These are phyloP conservation scores for Delphinus delphis DNA, from an alignment of 2,113 vertebrate genomes.

Conservation along the genomic window DNA sequence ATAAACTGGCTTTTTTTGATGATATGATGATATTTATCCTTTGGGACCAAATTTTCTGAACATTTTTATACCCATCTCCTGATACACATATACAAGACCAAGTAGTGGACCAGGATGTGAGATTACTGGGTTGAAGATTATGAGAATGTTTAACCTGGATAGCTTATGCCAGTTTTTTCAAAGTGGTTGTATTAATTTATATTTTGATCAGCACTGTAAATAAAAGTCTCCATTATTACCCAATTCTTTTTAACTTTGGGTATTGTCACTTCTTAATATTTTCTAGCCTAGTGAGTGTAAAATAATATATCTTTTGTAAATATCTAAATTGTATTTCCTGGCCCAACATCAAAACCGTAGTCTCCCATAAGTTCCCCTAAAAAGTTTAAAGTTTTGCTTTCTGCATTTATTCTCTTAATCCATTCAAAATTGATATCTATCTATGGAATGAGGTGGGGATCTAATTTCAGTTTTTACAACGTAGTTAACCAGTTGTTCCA, in stretches of 20 bases:
- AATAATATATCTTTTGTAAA: neutral
- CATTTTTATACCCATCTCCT: neutral
- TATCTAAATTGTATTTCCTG: neutral
- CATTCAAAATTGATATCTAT: neutral
- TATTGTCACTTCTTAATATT: neutral
- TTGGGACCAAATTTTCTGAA: neutral
- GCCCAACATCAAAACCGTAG: neutral
- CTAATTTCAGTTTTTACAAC: neutral
- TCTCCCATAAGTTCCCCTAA: neutral
- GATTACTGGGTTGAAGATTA: neutral
- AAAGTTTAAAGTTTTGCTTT: slow-evolving; percentile 27
- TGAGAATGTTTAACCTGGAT: slow-evolving; percentile 16
- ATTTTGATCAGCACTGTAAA: neutral
- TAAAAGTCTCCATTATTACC: neutral
- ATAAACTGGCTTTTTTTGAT: neutral
- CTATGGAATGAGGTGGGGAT: neutral
- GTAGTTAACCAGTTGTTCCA: neutral
- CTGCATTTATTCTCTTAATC: neutral
- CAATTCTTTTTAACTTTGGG: neutral
- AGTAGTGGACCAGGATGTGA: neutral
- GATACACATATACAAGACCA: neutral
- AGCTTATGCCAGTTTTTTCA: neutral
- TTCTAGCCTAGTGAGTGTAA: neutral
- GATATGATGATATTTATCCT: too few relatives aligned
- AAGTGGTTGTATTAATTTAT: neutral